These are phyloP conservation scores for Delia radicum DNA, from an alignment of 1,140 invertebrate species.

Conservation along the genomic window DNA sequence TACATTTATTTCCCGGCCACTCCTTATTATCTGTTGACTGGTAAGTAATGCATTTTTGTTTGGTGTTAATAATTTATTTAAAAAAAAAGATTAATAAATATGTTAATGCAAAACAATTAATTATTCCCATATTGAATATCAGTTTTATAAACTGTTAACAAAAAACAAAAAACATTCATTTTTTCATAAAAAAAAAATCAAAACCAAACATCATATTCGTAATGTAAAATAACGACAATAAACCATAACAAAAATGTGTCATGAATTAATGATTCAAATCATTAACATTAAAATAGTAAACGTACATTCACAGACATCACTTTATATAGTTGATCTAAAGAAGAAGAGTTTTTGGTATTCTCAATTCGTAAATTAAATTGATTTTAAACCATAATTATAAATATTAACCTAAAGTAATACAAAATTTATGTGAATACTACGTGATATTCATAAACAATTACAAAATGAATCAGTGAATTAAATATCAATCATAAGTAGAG, in stretches of 20 bases:
- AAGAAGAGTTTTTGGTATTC: background rate
- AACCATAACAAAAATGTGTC: slow-evolving; percentile 16
- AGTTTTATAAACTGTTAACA: background rate
- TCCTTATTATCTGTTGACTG: background rate
- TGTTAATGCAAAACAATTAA: background rate
- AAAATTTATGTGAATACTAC: slow-evolving; percentile 17
- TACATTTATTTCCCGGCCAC: too few relatives aligned
- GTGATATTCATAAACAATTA: background rate
- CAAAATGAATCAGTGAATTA: slow-evolving; percentile 5
- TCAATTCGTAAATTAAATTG: background rate
- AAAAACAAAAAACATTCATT: background rate
- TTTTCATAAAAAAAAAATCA: background rate
- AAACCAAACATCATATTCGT: background rate
- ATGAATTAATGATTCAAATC: slow-evolving; percentile 16
- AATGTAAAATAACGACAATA: background rate
- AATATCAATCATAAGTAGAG: background rate
- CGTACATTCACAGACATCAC: background rate
- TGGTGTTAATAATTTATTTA: background rate
- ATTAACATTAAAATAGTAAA: slow-evolving; percentile 13
- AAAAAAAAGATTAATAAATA: background rate
- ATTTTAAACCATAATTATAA: slow-evolving; percentile 2
- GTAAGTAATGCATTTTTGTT: background rate
- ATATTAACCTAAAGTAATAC: slow-evolving; percentile 5
- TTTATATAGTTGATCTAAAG: background rate
- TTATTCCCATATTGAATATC: background rate